Evolutionary conservation across 2,797 vertebrate genomes (phyloP), one percentile per base, ranked within the genome.

Genomic region (Myripristis jacobus): DNA sequence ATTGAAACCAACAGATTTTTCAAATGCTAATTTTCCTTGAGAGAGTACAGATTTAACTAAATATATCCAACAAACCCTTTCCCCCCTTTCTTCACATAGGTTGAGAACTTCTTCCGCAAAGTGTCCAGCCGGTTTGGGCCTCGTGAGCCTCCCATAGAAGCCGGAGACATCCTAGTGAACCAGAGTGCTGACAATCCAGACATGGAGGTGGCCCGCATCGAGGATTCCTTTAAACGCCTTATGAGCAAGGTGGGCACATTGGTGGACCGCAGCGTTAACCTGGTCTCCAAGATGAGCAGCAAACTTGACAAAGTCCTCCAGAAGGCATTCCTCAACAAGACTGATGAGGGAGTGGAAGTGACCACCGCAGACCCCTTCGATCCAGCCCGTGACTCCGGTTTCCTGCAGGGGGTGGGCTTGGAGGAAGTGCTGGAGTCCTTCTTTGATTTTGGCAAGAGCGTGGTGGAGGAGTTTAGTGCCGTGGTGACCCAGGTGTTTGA

Each of bases 401-500:
- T 92, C 77, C 71, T 93, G 76, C 94, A 93, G 79, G 94, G 92
- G 0, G 93, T 95, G 91, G 93, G 92, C 0, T 50, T 95, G 68
- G 92, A 95, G 0, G 87, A 92, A 53, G 93, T 97, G 81, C 77
- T 98, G 68, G 95, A 96, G 73, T 87, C 77, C 53, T 93, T 97
- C 89, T 93, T 93, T 68, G 95, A 97, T 79, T 96, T 97, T 67
- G 94, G 95, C 5, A 94, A 85, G 78, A 95, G 92, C 0, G 77
- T 98, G 85, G 92, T 95, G 38, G 93, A 95, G 70, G 94, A 95
- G 55, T 93, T 98, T 63, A 93, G 93, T 1, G 89, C 95, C 2
- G 92, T 94, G 76, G 89, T 97, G 82, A 94, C 92, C 0, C 90
- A 94, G 3, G 91, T 79, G 8, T 92, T 96, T 44, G 91, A 92